Conservation (phyloP, 2,888 invertebrate species). For the Geotrupes spiniger region DNA sequence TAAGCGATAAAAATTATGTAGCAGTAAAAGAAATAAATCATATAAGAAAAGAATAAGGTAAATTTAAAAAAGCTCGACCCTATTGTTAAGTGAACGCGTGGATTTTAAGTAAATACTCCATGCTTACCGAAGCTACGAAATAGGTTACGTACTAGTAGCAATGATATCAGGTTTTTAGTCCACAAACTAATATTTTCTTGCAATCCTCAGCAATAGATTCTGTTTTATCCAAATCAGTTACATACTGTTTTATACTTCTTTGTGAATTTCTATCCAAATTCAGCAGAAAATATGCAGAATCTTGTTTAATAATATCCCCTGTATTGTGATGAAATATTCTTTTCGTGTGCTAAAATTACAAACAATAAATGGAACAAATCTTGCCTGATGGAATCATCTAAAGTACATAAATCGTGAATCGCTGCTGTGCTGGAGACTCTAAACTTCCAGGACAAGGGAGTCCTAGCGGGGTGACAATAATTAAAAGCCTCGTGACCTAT, state of each 20-base stretch:
- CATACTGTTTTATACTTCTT: constrained; percentile 33
- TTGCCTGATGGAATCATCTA: no score
- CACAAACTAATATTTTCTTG: constrained; percentile 39
- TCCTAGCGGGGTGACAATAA: constrained; percentile 63
- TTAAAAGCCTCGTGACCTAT: constrained; percentile 44
- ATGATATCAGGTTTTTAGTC: no score
- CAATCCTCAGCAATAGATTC: constrained; percentile 37
- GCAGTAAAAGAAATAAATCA: no score
- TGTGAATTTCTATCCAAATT: constrained; percentile 47
- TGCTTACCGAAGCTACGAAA: no score
- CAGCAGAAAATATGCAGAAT: constrained; percentile 43
- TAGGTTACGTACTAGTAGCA: no score
- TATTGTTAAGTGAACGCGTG: no score
- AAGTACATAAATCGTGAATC: constrained; percentile 51
- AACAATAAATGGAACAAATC: no score
- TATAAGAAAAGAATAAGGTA: no score
- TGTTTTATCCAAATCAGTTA: constrained; percentile 35
- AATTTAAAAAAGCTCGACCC: no score
- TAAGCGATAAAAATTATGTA: no score
- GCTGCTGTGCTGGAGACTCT: constrained; percentile 62
- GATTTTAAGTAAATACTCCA: no score
- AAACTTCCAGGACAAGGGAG: constrained; percentile 67
- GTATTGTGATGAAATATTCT: constrained; percentile 38
- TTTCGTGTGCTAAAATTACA: constrained; percentile 39
- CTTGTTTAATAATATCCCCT: constrained; percentile 34